Evolutionary conservation across 1,140 invertebrate genomes (phyloP), one percentile per base, ranked within the genome.

Genomic region (Drosophila pruinosa): DNA sequence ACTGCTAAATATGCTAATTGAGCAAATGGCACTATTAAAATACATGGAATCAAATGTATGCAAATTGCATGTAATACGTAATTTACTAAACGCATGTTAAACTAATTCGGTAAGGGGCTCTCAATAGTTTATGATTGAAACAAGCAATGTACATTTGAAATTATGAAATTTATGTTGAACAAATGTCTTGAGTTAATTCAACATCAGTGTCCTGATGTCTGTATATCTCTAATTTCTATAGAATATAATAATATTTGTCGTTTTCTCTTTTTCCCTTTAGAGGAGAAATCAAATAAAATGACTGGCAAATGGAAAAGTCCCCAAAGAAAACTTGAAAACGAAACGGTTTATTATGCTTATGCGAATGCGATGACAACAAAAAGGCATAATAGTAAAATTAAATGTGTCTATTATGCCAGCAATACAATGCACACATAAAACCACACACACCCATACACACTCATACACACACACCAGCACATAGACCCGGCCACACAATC

Each of bases 311-410:
- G 56, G 34, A 71, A 12, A 58, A 58, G 47, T 52, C 54, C 61
- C 71, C 76, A 64, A 59, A 62, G 38, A 71, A 73, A 86, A 78
- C 78, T 86, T 81, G 82, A 82, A 86, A 86, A 72, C 63, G 82
- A 75, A 78, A 82, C 78, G 74, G 82, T 86, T 88, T 88, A 88
- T 88, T 86, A 88, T 88, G 85, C 80, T 88, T 86, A 88, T 86
- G 85, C 80, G 76, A 83, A 83, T 83, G 75, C 72, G 79, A 83
- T 86, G 81, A 86, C 81, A 86, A 86, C 81, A 86, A 86, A 86
- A 86, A 82, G 82, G 75, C 82, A 88, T 88, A 88, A 88, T 88
- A 88, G 82, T 88, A 88, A 88, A 88, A 88, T 88, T 88, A 88
- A 88, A 88, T 88, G 82, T 88, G 78, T 88, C 82, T 88, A 82